phyloP scores from a whole-genome alignment of 1,140 invertebrate species.

The Colletes gigas region DNA sequence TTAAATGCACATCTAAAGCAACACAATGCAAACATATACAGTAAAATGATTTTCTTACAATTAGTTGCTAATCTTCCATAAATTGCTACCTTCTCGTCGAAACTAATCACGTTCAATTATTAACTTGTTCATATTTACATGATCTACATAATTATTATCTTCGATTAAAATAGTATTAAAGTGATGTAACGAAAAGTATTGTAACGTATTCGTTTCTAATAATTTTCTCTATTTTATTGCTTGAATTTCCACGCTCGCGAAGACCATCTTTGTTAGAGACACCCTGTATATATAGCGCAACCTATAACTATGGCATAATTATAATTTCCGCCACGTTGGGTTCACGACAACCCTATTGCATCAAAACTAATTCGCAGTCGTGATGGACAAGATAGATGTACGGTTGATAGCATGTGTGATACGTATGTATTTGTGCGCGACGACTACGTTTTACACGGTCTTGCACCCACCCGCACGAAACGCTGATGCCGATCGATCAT shows the following conservation, averaged over 20 bases:
- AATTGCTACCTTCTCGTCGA: no score
- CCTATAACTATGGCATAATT: constrained; percentile 11
- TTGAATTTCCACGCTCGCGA: background rate
- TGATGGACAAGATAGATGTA: constrained; percentile 32
- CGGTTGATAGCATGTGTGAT: constrained; percentile 5
- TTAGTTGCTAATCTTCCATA: no score
- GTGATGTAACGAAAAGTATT: no score
- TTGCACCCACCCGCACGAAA: constrained; percentile 7
- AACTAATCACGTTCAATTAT: no score
- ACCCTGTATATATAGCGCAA: background rate
- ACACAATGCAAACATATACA: no score
- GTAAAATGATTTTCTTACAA: no score
- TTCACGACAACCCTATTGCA: constrained; percentile 4
- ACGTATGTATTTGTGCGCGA: constrained; percentile 10
- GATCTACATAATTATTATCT: no score
- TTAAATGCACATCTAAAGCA: no score
- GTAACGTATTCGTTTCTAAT: no score
- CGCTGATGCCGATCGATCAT: constrained; percentile 33
- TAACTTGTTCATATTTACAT: no score
- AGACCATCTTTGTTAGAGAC: background rate
- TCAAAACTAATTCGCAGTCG: constrained; percentile 57
- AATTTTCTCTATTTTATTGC: no score
- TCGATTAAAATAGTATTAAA: no score
- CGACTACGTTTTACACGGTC: constrained; percentile 19
- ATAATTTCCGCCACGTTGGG: constrained; percentile 28